These are phyloP conservation scores for Scalopus aquaticus DNA, from an alignment of 2,113 vertebrate species.

Conservation along the genomic window DNA sequence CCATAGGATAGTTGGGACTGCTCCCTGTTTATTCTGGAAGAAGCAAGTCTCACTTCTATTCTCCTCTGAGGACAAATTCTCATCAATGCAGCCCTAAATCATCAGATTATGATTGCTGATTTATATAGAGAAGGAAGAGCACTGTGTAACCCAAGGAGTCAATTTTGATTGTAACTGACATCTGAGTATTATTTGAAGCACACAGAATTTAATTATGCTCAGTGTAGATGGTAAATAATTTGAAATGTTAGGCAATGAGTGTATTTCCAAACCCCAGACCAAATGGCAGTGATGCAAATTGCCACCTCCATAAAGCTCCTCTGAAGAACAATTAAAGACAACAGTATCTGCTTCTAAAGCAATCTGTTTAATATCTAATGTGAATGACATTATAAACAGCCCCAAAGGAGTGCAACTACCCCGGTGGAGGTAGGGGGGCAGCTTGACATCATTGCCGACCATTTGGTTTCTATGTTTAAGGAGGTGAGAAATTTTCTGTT, in stretches of 20 bases:
- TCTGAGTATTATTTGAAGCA: conserved; percentile 70
- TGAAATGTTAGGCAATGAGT: conserved; percentile 66
- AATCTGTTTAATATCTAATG: conserved; percentile 41
- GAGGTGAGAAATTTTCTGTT: neutral
- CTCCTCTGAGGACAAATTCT: conserved; percentile 39
- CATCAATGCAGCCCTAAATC: conserved; percentile 62
- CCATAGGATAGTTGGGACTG: neutral
- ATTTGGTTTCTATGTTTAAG: neutral
- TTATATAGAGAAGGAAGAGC: conserved; percentile 59
- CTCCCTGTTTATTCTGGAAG: neutral
- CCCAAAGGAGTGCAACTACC: neutral
- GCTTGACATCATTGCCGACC: neutral
- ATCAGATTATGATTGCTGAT: conserved; percentile 51
- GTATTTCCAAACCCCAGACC: conserved; percentile 71
- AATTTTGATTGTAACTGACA: conserved; percentile 60
- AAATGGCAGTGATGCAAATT: conserved; percentile 64
- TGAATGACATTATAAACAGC: neutral
- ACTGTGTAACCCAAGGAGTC: conserved; percentile 50
- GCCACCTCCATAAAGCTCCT: conserved; percentile 36
- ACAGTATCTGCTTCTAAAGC: conserved; percentile 56
- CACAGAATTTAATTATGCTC: conserved; percentile 75
- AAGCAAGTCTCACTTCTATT: neutral
- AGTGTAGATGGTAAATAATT: conserved; percentile 68
- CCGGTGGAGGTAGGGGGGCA: neutral
- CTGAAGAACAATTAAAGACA: conserved; percentile 66